phyloP scores from a whole-genome alignment of 2,113 vertebrate species.

The Pagrus major region DNA sequence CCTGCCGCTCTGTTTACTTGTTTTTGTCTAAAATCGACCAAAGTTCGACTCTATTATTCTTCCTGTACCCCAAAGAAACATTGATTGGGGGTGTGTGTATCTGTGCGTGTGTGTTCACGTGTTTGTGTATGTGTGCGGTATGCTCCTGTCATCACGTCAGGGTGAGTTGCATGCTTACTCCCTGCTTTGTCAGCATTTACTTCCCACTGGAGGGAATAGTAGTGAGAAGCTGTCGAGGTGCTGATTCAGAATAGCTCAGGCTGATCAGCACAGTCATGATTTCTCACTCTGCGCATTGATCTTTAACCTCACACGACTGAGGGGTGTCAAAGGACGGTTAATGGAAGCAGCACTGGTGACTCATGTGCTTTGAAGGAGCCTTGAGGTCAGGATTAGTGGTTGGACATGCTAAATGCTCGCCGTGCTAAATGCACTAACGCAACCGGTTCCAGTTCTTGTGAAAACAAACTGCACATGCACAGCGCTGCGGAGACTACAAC shows the following conservation, averaged over 20 bases:
- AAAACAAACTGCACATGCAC: constrained; percentile 24
- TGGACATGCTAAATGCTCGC: constrained; percentile 19
- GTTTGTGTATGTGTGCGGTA: constrained; percentile 1
- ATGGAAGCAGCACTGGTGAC: not conserved
- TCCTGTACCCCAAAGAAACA: not conserved
- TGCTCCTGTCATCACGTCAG: constrained; percentile 22
- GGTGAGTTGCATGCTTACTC: constrained; percentile 1
- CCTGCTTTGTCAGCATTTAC: constrained; percentile 37
- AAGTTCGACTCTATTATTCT: constrained; percentile 18
- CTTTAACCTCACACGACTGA: not conserved
- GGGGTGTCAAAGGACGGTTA: not conserved
- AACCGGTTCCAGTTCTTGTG: constrained; percentile 4
- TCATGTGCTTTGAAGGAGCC: not conserved
- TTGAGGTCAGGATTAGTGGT: constrained; percentile 13
- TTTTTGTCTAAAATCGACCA: constrained; percentile 38
- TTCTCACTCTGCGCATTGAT: not conserved
- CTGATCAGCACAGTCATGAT: not conserved
- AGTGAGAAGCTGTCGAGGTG: constrained; percentile 12
- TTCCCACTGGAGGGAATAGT: not conserved
- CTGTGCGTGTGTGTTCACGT: constrained; percentile 1
- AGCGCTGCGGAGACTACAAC: not conserved
- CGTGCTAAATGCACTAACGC: constrained; percentile 31
- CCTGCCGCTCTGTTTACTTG: constrained; percentile 24
- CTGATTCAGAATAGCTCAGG: constrained; percentile 3
- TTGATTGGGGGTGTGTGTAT: too few relatives aligned